Percentiles rank a stretch among this genome's conserved stretches.
Evolutionary conservation across 2,113 vertebrate species (phyloP).

Genomic region (Rallus limicola): DNA sequence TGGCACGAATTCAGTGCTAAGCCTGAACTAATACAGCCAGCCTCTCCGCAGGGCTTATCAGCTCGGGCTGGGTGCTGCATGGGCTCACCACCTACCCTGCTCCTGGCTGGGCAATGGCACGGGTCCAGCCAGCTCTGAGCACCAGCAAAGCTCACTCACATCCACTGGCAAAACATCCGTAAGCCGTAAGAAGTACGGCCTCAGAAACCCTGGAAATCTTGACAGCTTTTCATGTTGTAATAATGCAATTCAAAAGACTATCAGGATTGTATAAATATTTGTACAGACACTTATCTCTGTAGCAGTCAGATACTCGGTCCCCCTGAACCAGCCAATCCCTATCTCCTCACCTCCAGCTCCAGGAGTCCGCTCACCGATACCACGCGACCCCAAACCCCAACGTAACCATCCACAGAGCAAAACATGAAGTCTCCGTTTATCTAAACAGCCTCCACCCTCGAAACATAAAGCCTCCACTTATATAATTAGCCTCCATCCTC

Average conservation of each 20-base stretch:
- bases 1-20: background rate
- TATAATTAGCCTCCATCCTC: background rate
- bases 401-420: background rate
- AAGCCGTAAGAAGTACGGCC: background rate
- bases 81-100: background rate
- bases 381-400: background rate
- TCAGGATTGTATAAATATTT: constrained; percentile 71
- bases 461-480: constrained; percentile 43
- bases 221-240: constrained; percentile 53
- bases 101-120: accelerated
- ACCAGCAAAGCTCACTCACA: background rate
- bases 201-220: constrained; percentile 40
- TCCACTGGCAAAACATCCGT: background rate
- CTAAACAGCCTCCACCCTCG: background rate
- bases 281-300: constrained; percentile 67
- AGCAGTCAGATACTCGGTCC: constrained; percentile 41
- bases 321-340: constrained; percentile 4
- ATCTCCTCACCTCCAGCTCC: background rate
- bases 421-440: constrained; percentile 45
- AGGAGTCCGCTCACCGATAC: constrained; percentile 10
- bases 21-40: background rate
- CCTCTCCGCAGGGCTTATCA: background rate
- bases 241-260: constrained; percentile 56
- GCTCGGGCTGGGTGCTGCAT: background rate
- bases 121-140: background rate